Percentiles rank a stretch among this genome's conserved stretches.
phyloP scores from a whole-genome alignment of 1,140 invertebrate species.

The Ptiloglossa arizonensis region DNA sequence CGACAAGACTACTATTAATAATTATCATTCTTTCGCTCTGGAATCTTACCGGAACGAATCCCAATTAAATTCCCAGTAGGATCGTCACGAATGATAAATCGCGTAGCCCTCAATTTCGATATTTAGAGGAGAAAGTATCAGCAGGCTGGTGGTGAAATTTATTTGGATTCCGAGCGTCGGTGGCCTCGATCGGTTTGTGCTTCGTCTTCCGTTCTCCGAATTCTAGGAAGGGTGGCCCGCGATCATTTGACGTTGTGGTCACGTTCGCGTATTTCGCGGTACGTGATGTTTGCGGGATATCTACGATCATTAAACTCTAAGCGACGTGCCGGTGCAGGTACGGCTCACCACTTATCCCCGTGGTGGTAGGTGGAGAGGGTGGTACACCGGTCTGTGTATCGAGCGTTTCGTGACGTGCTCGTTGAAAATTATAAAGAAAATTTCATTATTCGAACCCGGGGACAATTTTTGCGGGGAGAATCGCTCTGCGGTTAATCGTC shows the following conservation, averaged over 20 bases:
- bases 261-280: conserved; percentile 70
- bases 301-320: conserved; percentile 69
- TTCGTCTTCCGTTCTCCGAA: conserved; percentile 42
- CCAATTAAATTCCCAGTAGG: too few species aligned
- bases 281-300: conserved; percentile 72
- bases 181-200: conserved; percentile 16
- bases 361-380: too few species aligned
- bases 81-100: background rate
- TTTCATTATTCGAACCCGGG: background rate
- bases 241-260: conserved; percentile 69
- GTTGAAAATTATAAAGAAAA: conserved; percentile 17
- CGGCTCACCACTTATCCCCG: background rate
- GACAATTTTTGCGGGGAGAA: background rate
- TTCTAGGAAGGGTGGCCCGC: conserved; percentile 33
- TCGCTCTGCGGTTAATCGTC: background rate
- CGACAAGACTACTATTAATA: too few species aligned
- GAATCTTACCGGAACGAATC: too few species aligned
- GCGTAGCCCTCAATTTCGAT: too few species aligned
- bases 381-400: background rate
- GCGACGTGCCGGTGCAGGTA: conserved; percentile 19
- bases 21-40: too few species aligned
- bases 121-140: background rate
- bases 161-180: conserved; percentile 20
- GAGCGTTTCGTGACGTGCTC: background rate
- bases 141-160: background rate